These are phyloP conservation scores for Oscheius sp. DNA, from an alignment of 1,140 invertebrate species.

Conservation along the genomic window DNA sequence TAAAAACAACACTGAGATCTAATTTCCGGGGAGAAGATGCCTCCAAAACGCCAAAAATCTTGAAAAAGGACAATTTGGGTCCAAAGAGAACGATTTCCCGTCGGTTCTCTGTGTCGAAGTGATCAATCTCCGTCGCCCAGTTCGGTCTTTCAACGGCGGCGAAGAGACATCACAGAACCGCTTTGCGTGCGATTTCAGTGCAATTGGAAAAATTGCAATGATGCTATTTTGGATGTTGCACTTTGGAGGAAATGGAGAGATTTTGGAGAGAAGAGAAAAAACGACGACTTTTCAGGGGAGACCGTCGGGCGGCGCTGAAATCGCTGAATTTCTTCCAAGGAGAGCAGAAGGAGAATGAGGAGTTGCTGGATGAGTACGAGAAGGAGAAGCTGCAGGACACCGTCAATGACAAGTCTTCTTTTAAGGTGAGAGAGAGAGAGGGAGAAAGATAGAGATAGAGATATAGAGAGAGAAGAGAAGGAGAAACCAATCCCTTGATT, in stretches of 20 bases:
- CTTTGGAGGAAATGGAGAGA: too few species aligned
- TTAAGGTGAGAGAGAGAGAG: background rate
- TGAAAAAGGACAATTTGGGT: too few species aligned
- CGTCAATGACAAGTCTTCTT: background rate
- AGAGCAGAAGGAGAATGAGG: slow-evolving; percentile 43
- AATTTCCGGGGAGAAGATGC: too few species aligned
- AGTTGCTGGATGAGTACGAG: slow-evolving; percentile 41
- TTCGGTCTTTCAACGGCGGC: background rate
- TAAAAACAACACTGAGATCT: too few species aligned
- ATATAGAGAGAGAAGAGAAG: too few species aligned
- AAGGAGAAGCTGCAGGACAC: slow-evolving; percentile 26
- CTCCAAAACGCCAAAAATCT: too few species aligned
- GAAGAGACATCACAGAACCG: background rate
- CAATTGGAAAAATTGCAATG: too few species aligned
- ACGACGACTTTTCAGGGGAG: slow-evolving; percentile 37
- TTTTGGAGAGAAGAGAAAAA: too few species aligned
- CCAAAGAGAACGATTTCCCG: background rate
- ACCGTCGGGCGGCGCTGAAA: slow-evolving; percentile 41
- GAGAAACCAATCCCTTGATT: slow-evolving; percentile 6
- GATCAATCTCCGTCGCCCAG: background rate
- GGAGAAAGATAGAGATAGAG: too few species aligned
- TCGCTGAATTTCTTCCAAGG: slow-evolving; percentile 51
- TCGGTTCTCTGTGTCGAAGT: background rate
- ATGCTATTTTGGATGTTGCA: too few species aligned
- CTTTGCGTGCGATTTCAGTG: too few species aligned